Base-by-base conservation (phyloP, 2,113 vertebrate genomes). In the Sebastes fasciatus region DNA sequence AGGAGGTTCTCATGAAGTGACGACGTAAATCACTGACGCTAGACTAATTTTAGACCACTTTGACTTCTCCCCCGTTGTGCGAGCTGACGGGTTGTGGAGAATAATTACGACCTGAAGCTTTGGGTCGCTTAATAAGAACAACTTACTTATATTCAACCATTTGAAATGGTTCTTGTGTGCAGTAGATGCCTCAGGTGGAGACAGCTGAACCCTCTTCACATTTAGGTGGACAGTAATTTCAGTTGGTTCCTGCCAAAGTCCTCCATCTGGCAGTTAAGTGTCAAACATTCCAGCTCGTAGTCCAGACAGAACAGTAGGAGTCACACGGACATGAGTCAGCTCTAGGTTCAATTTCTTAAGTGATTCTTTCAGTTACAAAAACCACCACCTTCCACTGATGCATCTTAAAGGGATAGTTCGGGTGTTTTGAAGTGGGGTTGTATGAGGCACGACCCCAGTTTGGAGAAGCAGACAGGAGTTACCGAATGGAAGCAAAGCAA, bases 221-320 rank as follows among this genome's bases (percentile, higher is more conserved):
- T 46, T 65, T n/a, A 46, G 12, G n/a, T 23, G 23, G n/a, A 49
- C n/a, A 10, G 7, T 16, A n/a, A n/a, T 71, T 77, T 62, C 4
- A 10, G n/a, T 4, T 51, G 19, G 16, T 52, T 46, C 40, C 45
- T 72, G 34, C n/a, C 46, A 14, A 61, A 81, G 61, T 61, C 61
- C 49, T 66, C 45, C 1, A 48, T 58, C 48, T 77, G 19, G 40
- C 86, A 79, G 58, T 46, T 0, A 85, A 66, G 81, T 83, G 86
- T 54, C 58, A 84, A 85, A 88, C 60, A 87, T 63, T 70, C 23
- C 34, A 49, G 42, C 48, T 71, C n/a, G 0, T 26, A 17, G 48
- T 58, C 62, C 64, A 69, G 42, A 71, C 65, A 51, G 66, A 3
- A 21, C 16, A 80, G 82, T 3, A 42, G n/a, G 66, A 54, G 49